Conservation (phyloP, 2,113 vertebrate species). For the Poecilia latipinna region DNA sequence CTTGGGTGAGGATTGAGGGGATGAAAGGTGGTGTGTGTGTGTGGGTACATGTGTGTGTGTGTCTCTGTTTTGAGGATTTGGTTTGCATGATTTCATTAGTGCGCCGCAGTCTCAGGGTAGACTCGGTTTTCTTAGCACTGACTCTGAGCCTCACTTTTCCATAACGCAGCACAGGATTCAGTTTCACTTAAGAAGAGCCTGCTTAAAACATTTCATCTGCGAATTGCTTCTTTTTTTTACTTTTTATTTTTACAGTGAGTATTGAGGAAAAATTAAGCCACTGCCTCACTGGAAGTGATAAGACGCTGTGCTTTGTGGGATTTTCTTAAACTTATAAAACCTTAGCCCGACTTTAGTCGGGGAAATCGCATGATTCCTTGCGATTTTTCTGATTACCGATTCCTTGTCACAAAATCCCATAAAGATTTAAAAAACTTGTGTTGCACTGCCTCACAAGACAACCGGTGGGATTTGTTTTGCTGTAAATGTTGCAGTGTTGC, state of each 20-base stretch:
- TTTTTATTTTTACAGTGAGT: slow-evolving; percentile 81
- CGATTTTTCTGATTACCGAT: slow-evolving; percentile 3
- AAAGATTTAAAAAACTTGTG: slow-evolving; percentile 6
- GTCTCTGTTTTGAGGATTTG: slow-evolving; percentile 75
- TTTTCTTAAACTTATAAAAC: background rate
- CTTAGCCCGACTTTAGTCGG: background rate
- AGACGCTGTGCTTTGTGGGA: background rate
- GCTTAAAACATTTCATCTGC: slow-evolving; percentile 74
- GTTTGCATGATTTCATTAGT: slow-evolving; percentile 79
- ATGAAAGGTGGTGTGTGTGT: slow-evolving; percentile 42
- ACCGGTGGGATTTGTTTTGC: slow-evolving; percentile 25
- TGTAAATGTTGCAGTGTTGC: slow-evolving; percentile 42
- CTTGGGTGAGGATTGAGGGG: slow-evolving; percentile 67
- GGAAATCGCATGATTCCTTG: slow-evolving; percentile 25
- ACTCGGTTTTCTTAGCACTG: slow-evolving; percentile 77
- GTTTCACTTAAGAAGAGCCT: slow-evolving; percentile 70
- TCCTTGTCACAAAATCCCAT: slow-evolving; percentile 6
- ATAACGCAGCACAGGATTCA: slow-evolving; percentile 70
- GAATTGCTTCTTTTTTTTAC: slow-evolving; percentile 69
- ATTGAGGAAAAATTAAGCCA: slow-evolving; percentile 66
- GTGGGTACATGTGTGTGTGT: slow-evolving; percentile 8
- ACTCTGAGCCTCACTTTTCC: slow-evolving; percentile 72
- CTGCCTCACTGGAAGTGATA: slow-evolving; percentile 51
- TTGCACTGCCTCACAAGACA: slow-evolving; percentile 3
- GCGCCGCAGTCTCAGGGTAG: slow-evolving; percentile 74